These are phyloP conservation scores for Dinoponera quadriceps DNA, from an alignment of 1,140 invertebrate species.

Conservation along the genomic window DNA sequence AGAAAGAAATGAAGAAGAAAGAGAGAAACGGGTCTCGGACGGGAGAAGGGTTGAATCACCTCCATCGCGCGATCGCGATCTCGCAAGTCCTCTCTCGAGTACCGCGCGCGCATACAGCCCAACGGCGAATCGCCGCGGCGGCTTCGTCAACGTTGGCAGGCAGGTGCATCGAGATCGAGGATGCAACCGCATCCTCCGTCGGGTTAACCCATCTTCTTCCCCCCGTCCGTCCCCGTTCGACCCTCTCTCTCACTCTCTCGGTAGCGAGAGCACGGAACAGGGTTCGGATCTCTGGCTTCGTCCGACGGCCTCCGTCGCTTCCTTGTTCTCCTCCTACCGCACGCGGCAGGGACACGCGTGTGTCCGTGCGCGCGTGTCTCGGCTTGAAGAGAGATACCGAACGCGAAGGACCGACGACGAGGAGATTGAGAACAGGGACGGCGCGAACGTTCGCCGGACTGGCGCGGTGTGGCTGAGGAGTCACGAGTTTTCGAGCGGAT, in stretches of 20 bases:
- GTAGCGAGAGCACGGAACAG: conserved; percentile 61
- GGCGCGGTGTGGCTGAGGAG: conserved; percentile 50
- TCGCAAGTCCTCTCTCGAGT: neutral
- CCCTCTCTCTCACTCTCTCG: conserved; percentile 17
- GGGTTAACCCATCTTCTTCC: conserved; percentile 37
- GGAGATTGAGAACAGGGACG: conserved; percentile 40
- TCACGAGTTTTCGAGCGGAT: conserved; percentile 10
- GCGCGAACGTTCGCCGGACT: conserved; percentile 23
- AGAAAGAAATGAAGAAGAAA: no score
- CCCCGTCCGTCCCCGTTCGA: conserved; percentile 1
- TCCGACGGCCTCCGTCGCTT: conserved; percentile 56
- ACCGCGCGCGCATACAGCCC: conserved; percentile 10
- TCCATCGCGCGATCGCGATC: neutral
- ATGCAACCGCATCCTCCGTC: conserved; percentile 58
- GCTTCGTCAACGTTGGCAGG: conserved; percentile 52
- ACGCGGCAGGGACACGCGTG: conserved; percentile 59
- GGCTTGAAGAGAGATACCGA: conserved; percentile 38
- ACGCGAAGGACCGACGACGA: conserved; percentile 50
- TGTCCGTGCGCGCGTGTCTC: conserved; percentile 28
- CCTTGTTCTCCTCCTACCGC: conserved; percentile 57
- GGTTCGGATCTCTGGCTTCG: conserved; percentile 32
- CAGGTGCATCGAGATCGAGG: conserved; percentile 68
- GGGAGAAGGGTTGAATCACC: conserved; percentile 2
- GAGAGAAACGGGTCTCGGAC: no score
- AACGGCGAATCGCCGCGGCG: conserved; percentile 49